Evolutionary conservation across 2,797 vertebrate species (phyloP), one percentile per base, ranked within the genome.

Genomic region (Silurus lanzhouensis): DNA sequence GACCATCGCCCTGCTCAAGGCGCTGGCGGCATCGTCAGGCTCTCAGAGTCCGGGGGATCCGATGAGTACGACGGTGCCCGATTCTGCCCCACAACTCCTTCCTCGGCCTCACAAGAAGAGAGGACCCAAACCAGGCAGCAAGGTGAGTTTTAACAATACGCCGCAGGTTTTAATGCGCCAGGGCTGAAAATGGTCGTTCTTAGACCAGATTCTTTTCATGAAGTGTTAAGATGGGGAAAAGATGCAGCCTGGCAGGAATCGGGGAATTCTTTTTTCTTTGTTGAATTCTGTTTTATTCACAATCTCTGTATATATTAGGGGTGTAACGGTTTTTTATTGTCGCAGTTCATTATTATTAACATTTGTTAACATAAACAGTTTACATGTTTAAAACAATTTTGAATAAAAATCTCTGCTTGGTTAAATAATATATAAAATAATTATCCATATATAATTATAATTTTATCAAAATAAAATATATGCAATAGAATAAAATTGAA

Each of bases 101-200:
- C 52, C 60, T 63, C 93, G 95, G 91, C 93, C 94, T 81, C 88
- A 95, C 90, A 97, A 95, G 91, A 97, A 96, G 93, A 96, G 96
- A 91, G 95, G 95, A 76, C 95, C 96, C 91, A 97, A 96, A 88
- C 95, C 96, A 17, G 96, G 95, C 89, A 97, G 96, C 95, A 99
- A 98, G 96, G 98, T 99, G 84, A 81, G 76, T 57, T 22, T 25
- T 31, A 38, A 22, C 25, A 44, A 8, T 38, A 38, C 38, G 38
- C 3, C 38, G 4, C 38, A 38, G 38, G 44, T 12, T 68, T 31
- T 68, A 68, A 68, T 38, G 6, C 66, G 5, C 6, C 5, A 6
- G 63, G 63, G n/a, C 9, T 38, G 38, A 38, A 38, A 38, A 38
- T 38, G 38, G 15, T 38, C 63, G 12, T 13, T 64, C n/a, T n/a